Evolutionary conservation across 1,140 invertebrate species (phyloP).

Genomic region (Carposina sasakii): DNA sequence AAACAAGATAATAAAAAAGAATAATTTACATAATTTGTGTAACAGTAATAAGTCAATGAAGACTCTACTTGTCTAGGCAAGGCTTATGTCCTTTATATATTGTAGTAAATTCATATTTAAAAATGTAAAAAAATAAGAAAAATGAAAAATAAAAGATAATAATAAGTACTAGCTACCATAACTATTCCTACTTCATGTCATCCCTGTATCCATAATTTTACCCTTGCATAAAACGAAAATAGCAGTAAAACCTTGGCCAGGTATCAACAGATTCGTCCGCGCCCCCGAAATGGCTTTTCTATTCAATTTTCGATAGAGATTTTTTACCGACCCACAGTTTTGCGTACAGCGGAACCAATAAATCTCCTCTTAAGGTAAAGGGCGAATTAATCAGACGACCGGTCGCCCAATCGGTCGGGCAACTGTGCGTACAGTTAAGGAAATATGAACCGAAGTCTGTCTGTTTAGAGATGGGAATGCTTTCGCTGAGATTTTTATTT

Average conservation of each 20-base stretch:
- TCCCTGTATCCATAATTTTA: no score
- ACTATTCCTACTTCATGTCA: no score
- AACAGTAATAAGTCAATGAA: no score
- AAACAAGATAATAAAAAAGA: no score
- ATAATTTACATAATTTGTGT: no score
- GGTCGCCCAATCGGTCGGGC: slow-evolving; percentile 48
- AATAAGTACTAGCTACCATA: no score
- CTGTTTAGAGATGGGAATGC: slow-evolving; percentile 10
- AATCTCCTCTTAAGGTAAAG: slow-evolving; percentile 69
- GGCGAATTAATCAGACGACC: slow-evolving; percentile 67
- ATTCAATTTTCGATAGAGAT: slow-evolving; percentile 73
- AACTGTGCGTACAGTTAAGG: slow-evolving; percentile 19
- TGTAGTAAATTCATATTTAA: no score
- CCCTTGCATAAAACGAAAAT: slow-evolving; percentile 64
- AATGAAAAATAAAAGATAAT: no score
- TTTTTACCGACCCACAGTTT: slow-evolving; percentile 71
- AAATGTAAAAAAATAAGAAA: no score
- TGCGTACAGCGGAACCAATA: slow-evolving; percentile 70
- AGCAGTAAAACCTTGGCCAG: slow-evolving; percentile 51
- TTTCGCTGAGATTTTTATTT: slow-evolving; percentile 41
- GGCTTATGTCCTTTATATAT: no score
- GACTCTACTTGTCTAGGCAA: no score
- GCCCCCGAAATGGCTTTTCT: slow-evolving; percentile 67
- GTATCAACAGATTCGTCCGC: slow-evolving; percentile 57
- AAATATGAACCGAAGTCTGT: neutral